These are phyloP conservation scores for Epinotia bilunana DNA, from an alignment of 2,888 invertebrate species.

Conservation along the genomic window DNA sequence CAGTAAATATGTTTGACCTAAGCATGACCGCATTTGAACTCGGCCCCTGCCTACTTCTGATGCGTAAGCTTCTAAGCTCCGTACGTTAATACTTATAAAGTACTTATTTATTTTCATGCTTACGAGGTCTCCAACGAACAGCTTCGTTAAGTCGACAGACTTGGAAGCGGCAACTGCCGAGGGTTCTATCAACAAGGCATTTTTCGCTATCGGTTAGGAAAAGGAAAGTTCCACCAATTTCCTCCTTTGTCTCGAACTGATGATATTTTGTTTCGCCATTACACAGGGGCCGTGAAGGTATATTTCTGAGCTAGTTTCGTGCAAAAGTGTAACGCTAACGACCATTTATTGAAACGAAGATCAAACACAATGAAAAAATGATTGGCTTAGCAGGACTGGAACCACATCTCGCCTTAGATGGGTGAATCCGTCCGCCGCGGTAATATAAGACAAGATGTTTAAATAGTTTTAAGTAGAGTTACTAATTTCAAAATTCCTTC, in stretches of 20 bases:
- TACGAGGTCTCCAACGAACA: conserved; percentile 5
- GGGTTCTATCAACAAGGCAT: conserved; percentile 8
- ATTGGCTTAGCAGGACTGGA: too few relatives aligned
- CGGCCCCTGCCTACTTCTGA: neutral
- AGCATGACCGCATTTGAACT: conserved; percentile 4
- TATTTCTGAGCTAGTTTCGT: neutral
- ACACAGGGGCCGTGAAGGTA: neutral
- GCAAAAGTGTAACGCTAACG: too few relatives aligned
- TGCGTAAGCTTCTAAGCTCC: neutral
- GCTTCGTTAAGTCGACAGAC: conserved; percentile 8
- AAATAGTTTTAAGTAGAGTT: too few relatives aligned
- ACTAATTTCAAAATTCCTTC: too few relatives aligned
- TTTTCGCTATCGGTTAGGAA: conserved; percentile 25
- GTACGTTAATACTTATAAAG: conserved; percentile 5
- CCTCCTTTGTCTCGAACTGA: conserved; percentile 21
- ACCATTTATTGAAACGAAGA: too few relatives aligned
- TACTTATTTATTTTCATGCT: conserved; percentile 7
- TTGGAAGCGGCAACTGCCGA: conserved; percentile 12
- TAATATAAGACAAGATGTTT: too few relatives aligned
- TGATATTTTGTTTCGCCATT: conserved; percentile 24
- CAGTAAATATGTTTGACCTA: neutral
- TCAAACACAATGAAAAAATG: too few relatives aligned
- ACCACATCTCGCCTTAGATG: too few relatives aligned
- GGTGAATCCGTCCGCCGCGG: too few relatives aligned
- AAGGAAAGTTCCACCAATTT: conserved; percentile 33